Percentiles rank a stretch among this genome's conserved stretches.
phyloP scores from a whole-genome alignment of 2,888 invertebrate species.

The Aphodius granarius region DNA sequence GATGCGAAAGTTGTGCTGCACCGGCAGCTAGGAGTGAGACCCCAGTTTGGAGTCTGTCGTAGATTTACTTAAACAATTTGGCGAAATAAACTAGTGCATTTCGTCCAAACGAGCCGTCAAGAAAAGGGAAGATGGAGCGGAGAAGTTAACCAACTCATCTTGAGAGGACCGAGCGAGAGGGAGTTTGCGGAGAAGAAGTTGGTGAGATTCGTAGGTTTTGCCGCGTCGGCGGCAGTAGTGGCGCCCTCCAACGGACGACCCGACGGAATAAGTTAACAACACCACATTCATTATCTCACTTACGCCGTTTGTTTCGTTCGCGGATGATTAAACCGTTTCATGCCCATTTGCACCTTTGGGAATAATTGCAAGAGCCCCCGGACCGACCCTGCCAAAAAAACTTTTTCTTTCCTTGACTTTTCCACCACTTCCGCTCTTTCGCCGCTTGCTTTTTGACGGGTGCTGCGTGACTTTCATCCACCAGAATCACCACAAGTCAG shows the following conservation, averaged over 20 bases:
- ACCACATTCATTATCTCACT: conserved; percentile 35
- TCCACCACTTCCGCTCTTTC: neutral
- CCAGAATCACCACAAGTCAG: neutral
- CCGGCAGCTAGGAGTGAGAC: neutral
- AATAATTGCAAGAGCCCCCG: neutral
- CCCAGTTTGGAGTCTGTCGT: neutral
- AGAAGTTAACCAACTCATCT: conserved; percentile 33
- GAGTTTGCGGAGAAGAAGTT: neutral
- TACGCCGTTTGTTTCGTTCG: conserved; percentile 28
- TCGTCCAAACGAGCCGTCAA: conserved; percentile 21
- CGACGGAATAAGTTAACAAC: conserved; percentile 31
- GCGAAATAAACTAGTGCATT: conserved; percentile 21
- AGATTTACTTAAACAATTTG: conserved; percentile 21
- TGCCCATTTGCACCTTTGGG: conserved; percentile 17
- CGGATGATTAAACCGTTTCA: conserved; percentile 31
- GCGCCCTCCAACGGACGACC: neutral
- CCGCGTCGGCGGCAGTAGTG: conserved; percentile 17
- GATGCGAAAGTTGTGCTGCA: neutral
- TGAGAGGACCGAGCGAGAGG: neutral
- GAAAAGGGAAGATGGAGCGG: conserved; percentile 25
- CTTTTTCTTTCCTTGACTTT: neutral
- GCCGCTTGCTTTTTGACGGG: too few species aligned
- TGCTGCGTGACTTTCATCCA: neutral
- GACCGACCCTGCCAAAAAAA: neutral
- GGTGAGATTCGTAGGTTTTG: conserved; percentile 18